Percentiles rank a stretch among this genome's conserved stretches.
These are phyloP conservation scores for Tetraodon nigroviridis DNA, from an alignment of 2,113 vertebrate species.

Conservation along the genomic window DNA sequence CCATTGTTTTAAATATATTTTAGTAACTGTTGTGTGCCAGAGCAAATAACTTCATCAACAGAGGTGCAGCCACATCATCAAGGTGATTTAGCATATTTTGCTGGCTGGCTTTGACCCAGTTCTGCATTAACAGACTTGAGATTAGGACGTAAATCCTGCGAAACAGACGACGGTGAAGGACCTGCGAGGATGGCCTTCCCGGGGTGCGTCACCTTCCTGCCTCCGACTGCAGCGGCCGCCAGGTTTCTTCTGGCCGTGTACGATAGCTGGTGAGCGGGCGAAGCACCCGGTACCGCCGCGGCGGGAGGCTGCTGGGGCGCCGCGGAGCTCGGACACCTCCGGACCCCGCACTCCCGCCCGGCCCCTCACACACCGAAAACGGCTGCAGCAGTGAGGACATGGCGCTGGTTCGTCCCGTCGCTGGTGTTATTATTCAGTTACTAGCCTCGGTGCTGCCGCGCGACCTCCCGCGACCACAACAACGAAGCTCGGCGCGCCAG, in stretches of 20 bases:
- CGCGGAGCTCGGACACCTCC: constrained; percentile 45
- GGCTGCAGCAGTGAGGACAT: constrained; percentile 75
- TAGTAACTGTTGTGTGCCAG: not conserved
- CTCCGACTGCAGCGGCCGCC: constrained; percentile 64
- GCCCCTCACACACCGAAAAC: constrained; percentile 65
- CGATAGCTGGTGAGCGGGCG: constrained; percentile 21
- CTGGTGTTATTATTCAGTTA: not conserved
- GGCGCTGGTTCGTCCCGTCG: not conserved
- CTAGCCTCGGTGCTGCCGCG: not conserved
- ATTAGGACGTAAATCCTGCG: constrained; percentile 8
- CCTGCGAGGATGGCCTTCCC: constrained; percentile 78
- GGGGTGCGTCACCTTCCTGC: constrained; percentile 69
- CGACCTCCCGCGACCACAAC: constrained; percentile 42
- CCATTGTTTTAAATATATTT: not conserved
- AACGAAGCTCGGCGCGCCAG: constrained; percentile 31
- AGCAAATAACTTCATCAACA: not conserved
- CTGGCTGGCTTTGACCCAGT: constrained; percentile 54
- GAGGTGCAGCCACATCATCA: not conserved
- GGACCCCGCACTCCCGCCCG: constrained; percentile 53
- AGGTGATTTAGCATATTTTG: constrained; percentile 33
- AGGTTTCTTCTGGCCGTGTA: constrained; percentile 59
- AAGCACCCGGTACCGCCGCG: constrained; percentile 15
- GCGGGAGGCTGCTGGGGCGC: constrained; percentile 28
- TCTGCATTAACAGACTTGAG: constrained; percentile 47
- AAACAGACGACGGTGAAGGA: constrained; percentile 18